Evolutionary conservation across 2,888 invertebrate species (phyloP).

Genomic region (Dryadula phaetusa): DNA sequence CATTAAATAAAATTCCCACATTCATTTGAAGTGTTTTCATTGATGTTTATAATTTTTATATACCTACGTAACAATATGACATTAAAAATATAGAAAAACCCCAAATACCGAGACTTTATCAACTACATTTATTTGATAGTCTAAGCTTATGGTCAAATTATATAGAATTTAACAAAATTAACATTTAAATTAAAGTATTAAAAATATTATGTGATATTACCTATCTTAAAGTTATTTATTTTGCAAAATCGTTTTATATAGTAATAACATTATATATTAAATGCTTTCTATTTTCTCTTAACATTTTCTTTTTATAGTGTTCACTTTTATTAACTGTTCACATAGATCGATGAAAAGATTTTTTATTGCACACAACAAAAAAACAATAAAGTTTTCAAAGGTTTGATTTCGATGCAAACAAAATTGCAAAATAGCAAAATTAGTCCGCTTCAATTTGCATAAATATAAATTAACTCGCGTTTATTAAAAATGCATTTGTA

Average conservation of each 20-base stretch:
- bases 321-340: too few relatives aligned
- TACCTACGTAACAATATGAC: too few relatives aligned
- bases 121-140: background rate
- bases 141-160: background rate
- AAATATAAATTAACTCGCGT: background rate
- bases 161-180: background rate
- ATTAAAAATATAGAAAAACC: background rate
- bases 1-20: background rate
- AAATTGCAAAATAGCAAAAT: background rate
- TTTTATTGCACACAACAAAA: too few relatives aligned
- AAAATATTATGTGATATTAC: too few relatives aligned
- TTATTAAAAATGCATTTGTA: slow-evolving; percentile 17
- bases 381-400: too few relatives aligned
- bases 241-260: background rate
- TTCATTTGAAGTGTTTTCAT: background rate
- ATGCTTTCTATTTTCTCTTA: background rate
- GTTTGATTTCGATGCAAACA: background rate
- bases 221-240: background rate
- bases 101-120: background rate
- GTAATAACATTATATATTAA: background rate
- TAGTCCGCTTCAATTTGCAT: background rate
- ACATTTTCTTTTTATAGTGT: too few relatives aligned
- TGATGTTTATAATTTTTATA: too few relatives aligned
- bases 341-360: too few relatives aligned
- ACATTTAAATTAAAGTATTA: too few relatives aligned